phyloP scores from a whole-genome alignment of 2,797 vertebrate genomes.

The Chloroceryle inda region DNA sequence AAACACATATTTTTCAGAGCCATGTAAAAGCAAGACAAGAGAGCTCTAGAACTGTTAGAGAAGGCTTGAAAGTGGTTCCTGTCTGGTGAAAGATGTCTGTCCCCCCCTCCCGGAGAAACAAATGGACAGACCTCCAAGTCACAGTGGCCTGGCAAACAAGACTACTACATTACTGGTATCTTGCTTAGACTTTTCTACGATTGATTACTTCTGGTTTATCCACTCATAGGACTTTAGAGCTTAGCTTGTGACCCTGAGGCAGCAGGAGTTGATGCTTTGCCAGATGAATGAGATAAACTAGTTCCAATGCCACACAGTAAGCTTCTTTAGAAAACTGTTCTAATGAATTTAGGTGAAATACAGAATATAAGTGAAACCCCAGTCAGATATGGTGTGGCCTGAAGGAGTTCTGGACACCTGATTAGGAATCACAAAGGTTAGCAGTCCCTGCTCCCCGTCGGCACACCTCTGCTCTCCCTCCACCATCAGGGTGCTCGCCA shows the following conservation, averaged over 20 bases:
- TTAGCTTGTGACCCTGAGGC: not conserved
- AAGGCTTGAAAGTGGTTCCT: not conserved
- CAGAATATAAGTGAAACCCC: not conserved
- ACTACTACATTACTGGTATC: not conserved
- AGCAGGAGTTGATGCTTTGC: not conserved
- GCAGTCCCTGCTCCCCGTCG: accelerated
- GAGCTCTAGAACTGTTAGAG: not conserved
- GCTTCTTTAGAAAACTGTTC: not conserved
- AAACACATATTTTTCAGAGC: not conserved
- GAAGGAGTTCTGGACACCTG: not conserved
- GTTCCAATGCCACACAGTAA: not conserved
- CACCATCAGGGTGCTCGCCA: not conserved
- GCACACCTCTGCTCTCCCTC: not conserved
- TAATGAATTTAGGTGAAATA: not conserved
- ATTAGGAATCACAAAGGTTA: not conserved
- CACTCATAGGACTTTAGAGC: not conserved
- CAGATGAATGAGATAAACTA: not conserved
- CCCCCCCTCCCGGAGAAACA: not conserved
- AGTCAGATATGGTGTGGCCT: not conserved
- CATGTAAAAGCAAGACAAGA: not conserved
- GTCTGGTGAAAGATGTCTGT: not conserved
- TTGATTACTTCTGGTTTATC: not conserved
- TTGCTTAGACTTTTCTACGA: not conserved
- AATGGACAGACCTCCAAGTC: not conserved
- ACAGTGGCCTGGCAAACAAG: not conserved